Evolutionary conservation across 2,888 invertebrate genomes (phyloP).

Genomic region (Autographa pulchrina): DNA sequence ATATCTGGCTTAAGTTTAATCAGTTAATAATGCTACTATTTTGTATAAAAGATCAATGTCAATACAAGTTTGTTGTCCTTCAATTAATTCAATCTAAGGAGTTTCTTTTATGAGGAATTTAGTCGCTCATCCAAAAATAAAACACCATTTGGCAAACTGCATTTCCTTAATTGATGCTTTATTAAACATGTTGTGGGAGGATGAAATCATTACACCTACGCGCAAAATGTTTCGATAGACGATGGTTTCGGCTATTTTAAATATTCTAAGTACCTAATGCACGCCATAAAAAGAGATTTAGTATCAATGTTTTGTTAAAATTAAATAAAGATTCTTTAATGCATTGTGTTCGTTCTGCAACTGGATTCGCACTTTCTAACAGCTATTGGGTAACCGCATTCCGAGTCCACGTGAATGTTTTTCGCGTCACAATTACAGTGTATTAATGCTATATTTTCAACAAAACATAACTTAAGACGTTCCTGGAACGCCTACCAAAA

Average conservation of each 20-base stretch:
- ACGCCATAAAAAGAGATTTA: constrained; percentile 19
- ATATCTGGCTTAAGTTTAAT: background rate
- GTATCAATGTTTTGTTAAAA: constrained; percentile 21
- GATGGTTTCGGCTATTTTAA: constrained; percentile 61
- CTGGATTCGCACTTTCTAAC: constrained; percentile 82
- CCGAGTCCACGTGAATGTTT: constrained; percentile 63
- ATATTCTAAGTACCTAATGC: constrained; percentile 23
- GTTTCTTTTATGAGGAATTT: constrained; percentile 22
- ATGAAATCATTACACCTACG: constrained; percentile 69
- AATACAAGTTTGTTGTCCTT: background rate
- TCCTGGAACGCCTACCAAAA: background rate
- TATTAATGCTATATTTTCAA: constrained; percentile 10
- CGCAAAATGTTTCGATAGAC: constrained; percentile 62
- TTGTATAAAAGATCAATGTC: background rate
- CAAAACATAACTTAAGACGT: background rate
- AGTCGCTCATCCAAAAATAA: constrained; percentile 27
- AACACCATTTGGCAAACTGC: constrained; percentile 29
- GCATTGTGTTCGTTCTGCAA: constrained; percentile 75
- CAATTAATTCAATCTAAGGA: constrained; percentile 16
- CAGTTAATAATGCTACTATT: background rate
- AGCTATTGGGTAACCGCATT: constrained; percentile 79
- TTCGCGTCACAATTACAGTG: constrained; percentile 45
- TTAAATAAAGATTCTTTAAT: constrained; percentile 67
- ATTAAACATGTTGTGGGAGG: constrained; percentile 62
- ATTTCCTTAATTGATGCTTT: constrained; percentile 31